Base-by-base conservation (phyloP, 2,888 invertebrate species). In the Lepas anatifera region DNA sequence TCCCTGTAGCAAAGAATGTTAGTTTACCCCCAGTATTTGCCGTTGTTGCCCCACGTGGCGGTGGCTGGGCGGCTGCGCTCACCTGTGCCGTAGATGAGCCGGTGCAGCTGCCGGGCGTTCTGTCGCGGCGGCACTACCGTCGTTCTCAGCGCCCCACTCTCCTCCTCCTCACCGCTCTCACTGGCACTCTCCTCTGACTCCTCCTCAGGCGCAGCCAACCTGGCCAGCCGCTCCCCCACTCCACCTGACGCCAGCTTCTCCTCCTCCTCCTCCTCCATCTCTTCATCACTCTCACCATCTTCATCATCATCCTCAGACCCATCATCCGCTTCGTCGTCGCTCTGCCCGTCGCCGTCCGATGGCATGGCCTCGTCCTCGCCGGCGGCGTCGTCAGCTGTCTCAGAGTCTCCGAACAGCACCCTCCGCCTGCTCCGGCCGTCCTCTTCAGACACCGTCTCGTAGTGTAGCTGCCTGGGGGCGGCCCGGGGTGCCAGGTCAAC, bases 31-130 rank as follows among this genome's bases (percentile, higher is more conserved):
- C n/a, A n/a, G n/a, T n/a, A n/a, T n/a, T n/a, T n/a, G n/a, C n/a
- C n/a, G n/a, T n/a, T n/a, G n/a, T n/a, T n/a, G n/a, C n/a, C n/a
- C n/a, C n/a, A n/a, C n/a, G n/a, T n/a, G n/a, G n/a, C n/a, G n/a
- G n/a, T n/a, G n/a, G n/a, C n/a, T n/a, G n/a, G n/a, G n/a, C n/a
- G n/a, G n/a, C n/a, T n/a, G 41, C 11, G 11, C 52, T 29, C 32
- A 58, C 58, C 58, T 16, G 58, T 35, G 18, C 90, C 90, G 81
- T 95, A 95, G 16, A 95, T 92, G 35, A 92, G 78, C 78, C 89
- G 90, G 88, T 90, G 91, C 25, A 92, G 81, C 80, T 90, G 92
- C 71, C 85, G 85, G 0, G 87, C 87, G 46, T 39, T 66, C 18
- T 39, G 39, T n/a, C 39, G 41, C 10, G 27, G 27, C 3, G 11